Evolutionary conservation across 1,140 invertebrate genomes (phyloP).

Genomic region (Colletes latitarsis): DNA sequence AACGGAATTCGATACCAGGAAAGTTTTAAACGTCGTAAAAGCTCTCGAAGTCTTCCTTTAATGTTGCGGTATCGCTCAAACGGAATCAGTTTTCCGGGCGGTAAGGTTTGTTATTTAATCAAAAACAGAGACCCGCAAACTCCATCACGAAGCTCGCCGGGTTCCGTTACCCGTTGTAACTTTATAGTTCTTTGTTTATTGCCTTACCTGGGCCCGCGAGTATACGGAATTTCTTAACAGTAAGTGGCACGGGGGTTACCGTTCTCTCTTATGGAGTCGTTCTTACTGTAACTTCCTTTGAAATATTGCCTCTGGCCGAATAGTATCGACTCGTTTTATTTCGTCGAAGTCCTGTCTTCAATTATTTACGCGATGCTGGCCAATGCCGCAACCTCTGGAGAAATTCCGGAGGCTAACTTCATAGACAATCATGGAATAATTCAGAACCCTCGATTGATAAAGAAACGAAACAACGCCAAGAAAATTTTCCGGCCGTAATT

Average conservation of each 20-base stretch:
- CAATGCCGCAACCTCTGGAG: constrained; percentile 25
- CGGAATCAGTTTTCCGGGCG: not conserved
- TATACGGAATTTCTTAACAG: constrained; percentile 21
- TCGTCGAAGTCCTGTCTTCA: constrained; percentile 26
- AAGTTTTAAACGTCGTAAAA: not conserved
- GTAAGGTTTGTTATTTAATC: constrained; percentile 39
- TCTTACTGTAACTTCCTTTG: constrained; percentile 10
- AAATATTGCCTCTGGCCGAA: constrained; percentile 50
- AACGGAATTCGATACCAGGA: not conserved
- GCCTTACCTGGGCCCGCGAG: not conserved
- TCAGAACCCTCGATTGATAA: not conserved
- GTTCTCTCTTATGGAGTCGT: not conserved
- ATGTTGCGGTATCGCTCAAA: not conserved
- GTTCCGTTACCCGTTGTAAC: constrained; percentile 9
- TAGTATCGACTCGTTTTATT: constrained; percentile 53
- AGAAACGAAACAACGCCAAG: not conserved
- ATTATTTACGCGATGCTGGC: constrained; percentile 51
- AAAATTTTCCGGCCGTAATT: not conserved
- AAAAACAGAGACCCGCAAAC: constrained; percentile 4
- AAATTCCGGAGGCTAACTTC: constrained; percentile 45
- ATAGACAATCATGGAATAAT: constrained; percentile 10
- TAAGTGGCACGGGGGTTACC: not conserved
- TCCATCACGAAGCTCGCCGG: not conserved
- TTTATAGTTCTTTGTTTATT: constrained; percentile 29
- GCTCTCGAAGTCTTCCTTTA: not conserved